Conservation (phyloP, 2,888 invertebrate species). For the Melinaea marsaeus region DNA sequence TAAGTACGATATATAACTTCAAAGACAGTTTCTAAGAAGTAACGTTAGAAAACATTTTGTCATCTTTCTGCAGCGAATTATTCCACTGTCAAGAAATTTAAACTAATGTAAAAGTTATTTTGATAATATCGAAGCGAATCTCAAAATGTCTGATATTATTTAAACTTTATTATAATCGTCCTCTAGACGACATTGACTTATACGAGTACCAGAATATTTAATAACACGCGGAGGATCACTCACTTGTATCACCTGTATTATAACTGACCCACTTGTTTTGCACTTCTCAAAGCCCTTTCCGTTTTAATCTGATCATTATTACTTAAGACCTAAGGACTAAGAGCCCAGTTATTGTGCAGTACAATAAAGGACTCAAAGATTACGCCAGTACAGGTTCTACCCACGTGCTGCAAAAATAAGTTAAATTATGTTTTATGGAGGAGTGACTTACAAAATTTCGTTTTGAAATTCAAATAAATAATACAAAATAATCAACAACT, state of each 20-base stretch:
- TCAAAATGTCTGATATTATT: neutral
- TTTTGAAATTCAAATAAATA: neutral
- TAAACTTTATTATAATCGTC: constrained; percentile 11
- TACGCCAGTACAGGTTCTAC: constrained; percentile 47
- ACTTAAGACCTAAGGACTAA: neutral
- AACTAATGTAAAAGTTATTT: no score
- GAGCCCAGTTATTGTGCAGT: neutral
- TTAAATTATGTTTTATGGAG: constrained; percentile 9
- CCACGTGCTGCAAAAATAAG: constrained; percentile 42
- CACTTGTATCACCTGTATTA: constrained; percentile 17
- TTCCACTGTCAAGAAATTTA: no score
- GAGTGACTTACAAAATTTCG: neutral
- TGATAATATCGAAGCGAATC: no score
- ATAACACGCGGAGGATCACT: constrained; percentile 27
- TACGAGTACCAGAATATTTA: constrained; percentile 20
- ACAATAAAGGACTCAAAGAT: constrained; percentile 26
- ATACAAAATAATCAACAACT: neutral
- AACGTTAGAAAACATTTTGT: no score
- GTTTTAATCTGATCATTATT: neutral
- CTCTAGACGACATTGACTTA: constrained; percentile 7
- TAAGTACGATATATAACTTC: no score
- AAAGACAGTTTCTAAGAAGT: no score
- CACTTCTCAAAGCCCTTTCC: neutral
- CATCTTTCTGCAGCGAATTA: no score
- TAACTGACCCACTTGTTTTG: neutral